phyloP scores from a whole-genome alignment of 2,888 invertebrate genomes.

The Acleris cristana region DNA sequence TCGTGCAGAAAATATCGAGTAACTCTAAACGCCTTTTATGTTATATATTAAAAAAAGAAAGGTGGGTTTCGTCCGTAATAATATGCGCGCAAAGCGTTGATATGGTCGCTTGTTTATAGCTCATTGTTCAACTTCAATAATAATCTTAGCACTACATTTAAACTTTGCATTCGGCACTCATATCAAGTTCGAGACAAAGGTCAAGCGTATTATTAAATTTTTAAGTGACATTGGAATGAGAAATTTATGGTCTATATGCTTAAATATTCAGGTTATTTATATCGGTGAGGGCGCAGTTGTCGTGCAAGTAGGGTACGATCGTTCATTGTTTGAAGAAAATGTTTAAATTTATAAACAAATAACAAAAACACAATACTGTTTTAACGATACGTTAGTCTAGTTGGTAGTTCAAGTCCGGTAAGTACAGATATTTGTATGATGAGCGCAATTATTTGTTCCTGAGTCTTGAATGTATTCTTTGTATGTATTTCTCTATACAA shows the following conservation, averaged over 20 bases:
- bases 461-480: too few species aligned
- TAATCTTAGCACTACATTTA: conserved; percentile 70
- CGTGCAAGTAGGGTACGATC: too few species aligned
- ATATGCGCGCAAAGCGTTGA: conserved; percentile 70
- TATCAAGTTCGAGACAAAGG: conserved; percentile 62
- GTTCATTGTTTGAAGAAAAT: too few species aligned
- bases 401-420: too few species aligned
- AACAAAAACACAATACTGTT: too few species aligned
- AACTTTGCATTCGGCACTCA: conserved; percentile 63
- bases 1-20: conserved; percentile 38
- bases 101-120: conserved; percentile 74
- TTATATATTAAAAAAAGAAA: conserved; percentile 69
- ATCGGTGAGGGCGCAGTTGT: conserved; percentile 7
- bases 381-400: too few species aligned
- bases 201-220: conserved; percentile 55
- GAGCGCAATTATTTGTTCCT: too few species aligned
- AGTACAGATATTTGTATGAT: too few species aligned
- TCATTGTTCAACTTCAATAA: conserved; percentile 72
- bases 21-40: conserved; percentile 46
- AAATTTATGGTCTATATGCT: conserved; percentile 45
- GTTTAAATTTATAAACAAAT: too few species aligned
- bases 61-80: conserved; percentile 56
- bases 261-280: conserved; percentile 37
- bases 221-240: conserved; percentile 44
- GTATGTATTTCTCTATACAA: too few species aligned